Conservation (phyloP, 2,888 invertebrate species). For the Laspeyria flexula region DNA sequence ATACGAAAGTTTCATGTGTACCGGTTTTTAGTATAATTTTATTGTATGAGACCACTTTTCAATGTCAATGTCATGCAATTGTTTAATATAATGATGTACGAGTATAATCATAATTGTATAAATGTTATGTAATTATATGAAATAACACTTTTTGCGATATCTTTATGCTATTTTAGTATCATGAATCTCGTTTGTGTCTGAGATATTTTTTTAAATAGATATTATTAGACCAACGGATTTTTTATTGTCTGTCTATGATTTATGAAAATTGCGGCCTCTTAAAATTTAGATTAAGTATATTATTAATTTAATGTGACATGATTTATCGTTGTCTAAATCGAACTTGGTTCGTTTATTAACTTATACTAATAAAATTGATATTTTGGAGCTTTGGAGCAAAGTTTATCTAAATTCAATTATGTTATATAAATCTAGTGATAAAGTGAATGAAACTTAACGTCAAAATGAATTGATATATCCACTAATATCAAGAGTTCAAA, state of each 20-base stretch:
- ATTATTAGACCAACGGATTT: constrained; percentile 6
- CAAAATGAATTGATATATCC: too few relatives aligned
- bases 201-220: constrained; percentile 20
- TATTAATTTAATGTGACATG: constrained; percentile 20
- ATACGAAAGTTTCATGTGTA: not conserved
- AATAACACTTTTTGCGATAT: constrained; percentile 8
- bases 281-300: constrained; percentile 13
- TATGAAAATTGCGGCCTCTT: constrained; percentile 15
- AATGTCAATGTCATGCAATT: constrained; percentile 13
- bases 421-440: too few relatives aligned
- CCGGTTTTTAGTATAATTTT: not conserved
- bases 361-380: not conserved
- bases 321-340: constrained; percentile 18
- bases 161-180: constrained; percentile 2
- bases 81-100: constrained; percentile 10
- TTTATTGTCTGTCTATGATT: constrained; percentile 21
- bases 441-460: too few relatives aligned
- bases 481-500: too few relatives aligned
- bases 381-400: too few relatives aligned
- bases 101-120: constrained; percentile 10
- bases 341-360: constrained; percentile 16
- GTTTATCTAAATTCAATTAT: too few relatives aligned
- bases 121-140: constrained; percentile 10
- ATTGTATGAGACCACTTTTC: not conserved
- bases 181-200: constrained; percentile 7